These are phyloP conservation scores for Gonatopus flavifemur DNA, from an alignment of 1,140 invertebrate species.

Conservation along the genomic window DNA sequence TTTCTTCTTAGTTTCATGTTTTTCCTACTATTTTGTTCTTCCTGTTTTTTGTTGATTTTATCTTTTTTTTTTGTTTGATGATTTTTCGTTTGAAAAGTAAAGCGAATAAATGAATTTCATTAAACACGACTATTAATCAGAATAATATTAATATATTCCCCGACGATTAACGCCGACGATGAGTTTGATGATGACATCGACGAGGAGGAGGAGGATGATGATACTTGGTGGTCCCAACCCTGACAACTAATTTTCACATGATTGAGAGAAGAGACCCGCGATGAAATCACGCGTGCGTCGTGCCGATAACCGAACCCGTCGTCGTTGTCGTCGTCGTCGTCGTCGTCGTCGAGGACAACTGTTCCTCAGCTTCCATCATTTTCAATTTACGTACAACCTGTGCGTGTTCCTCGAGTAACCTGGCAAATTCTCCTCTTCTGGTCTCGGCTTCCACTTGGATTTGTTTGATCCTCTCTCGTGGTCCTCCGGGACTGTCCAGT, in stretches of 20 bases:
- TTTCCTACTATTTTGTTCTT: no score
- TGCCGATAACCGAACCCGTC: constrained; percentile 28
- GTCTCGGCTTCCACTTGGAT: constrained; percentile 55
- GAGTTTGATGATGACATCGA: constrained; percentile 4
- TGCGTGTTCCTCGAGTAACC: constrained; percentile 57
- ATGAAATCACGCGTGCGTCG: constrained; percentile 42
- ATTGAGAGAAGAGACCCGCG: not conserved
- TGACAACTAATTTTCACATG: constrained; percentile 5
- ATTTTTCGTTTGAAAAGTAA: no score
- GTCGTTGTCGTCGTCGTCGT: constrained; percentile 12
- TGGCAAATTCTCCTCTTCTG: constrained; percentile 55
- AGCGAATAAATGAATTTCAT: no score
- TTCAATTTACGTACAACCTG: constrained; percentile 54
- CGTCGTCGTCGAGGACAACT: constrained; percentile 23
- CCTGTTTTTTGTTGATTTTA: no score
- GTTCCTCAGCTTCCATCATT: constrained; percentile 50
- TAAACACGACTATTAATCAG: no score
- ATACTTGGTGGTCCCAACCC: constrained; percentile 28
- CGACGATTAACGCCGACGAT: no score
- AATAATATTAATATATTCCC: no score
- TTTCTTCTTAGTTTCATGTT: no score
- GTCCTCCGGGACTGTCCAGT: constrained; percentile 37
- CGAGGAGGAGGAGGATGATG: not conserved
- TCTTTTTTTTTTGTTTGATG: no score
- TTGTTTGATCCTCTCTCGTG: constrained; percentile 42